Percentiles rank a stretch among this genome's conserved stretches.
These are phyloP conservation scores for Neosalanx taihuensis DNA, from an alignment of 2,797 vertebrate genomes.

Conservation along the genomic window DNA sequence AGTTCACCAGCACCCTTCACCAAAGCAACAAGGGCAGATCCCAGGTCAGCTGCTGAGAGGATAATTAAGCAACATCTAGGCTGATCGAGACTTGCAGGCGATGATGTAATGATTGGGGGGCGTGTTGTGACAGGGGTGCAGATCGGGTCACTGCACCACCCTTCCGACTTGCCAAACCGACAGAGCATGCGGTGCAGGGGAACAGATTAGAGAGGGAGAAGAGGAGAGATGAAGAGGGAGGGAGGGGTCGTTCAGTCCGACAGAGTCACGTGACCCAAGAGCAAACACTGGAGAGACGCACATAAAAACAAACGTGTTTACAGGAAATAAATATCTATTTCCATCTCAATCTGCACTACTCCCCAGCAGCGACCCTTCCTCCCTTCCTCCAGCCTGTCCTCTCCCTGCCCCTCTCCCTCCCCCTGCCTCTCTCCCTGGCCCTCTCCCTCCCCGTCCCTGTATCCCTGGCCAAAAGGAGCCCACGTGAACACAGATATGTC, in stretches of 20 bases:
- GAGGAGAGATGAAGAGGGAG: background rate
- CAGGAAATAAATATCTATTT: constrained; percentile 6
- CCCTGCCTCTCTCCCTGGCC: no score
- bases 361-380: background rate
- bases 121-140: constrained; percentile 49
- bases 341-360: background rate
- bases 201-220: constrained; percentile 52
- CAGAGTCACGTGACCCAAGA: background rate
- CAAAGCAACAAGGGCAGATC: no score
- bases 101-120: constrained; percentile 21
- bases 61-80: background rate
- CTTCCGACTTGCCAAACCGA: constrained; percentile 8
- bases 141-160: background rate
- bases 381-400: no score
- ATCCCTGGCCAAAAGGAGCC: background rate
- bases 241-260: background rate
- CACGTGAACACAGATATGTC: constrained; percentile 4
- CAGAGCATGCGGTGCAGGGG: constrained; percentile 56
- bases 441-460: no score
- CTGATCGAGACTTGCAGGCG: background rate
- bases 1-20: no score
- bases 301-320: constrained; percentile 1
- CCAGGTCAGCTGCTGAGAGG: no score
- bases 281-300: background rate
- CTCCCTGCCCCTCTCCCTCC: no score